Evolutionary conservation across 1,140 invertebrate species (phyloP).

Genomic region (Trachymyrmex cornetzi): DNA sequence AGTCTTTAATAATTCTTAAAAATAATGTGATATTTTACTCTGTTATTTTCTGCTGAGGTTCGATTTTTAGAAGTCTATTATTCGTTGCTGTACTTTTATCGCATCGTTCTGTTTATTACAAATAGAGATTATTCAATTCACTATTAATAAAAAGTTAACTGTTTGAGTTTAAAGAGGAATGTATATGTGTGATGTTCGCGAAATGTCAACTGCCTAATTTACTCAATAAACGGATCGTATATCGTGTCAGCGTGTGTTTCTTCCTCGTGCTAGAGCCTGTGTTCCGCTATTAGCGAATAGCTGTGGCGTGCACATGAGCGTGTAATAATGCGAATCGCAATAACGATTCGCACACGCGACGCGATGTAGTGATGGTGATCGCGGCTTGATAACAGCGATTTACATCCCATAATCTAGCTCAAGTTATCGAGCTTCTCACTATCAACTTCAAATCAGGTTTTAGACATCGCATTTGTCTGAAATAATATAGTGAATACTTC

Average conservation of each 20-base stretch:
- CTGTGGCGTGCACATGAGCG: conserved; percentile 22
- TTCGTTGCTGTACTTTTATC: not conserved
- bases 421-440: conserved; percentile 26
- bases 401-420: conserved; percentile 54
- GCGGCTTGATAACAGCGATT: conserved; percentile 47
- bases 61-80: not conserved
- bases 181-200: not conserved
- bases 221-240: conserved; percentile 24
- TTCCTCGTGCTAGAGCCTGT: not conserved
- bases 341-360: conserved; percentile 45
- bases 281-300: conserved; percentile 33
- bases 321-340: conserved; percentile 48
- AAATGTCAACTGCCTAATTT: conserved; percentile 17
- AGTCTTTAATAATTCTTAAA: not conserved
- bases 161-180: not conserved
- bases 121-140: not conserved
- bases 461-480: conserved; percentile 31
- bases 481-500: conserved; percentile 29
- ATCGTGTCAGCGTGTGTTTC: not conserved
- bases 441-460: conserved; percentile 44
- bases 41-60: not conserved
- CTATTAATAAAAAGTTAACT: not conserved
- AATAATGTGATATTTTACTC: no score
- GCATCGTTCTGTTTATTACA: not conserved
- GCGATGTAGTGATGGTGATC: conserved; percentile 27